Percentiles rank a stretch among this genome's conserved stretches.
Conservation (phyloP, 1,140 invertebrate genomes). For the Phenacoccus solenopsis region DNA sequence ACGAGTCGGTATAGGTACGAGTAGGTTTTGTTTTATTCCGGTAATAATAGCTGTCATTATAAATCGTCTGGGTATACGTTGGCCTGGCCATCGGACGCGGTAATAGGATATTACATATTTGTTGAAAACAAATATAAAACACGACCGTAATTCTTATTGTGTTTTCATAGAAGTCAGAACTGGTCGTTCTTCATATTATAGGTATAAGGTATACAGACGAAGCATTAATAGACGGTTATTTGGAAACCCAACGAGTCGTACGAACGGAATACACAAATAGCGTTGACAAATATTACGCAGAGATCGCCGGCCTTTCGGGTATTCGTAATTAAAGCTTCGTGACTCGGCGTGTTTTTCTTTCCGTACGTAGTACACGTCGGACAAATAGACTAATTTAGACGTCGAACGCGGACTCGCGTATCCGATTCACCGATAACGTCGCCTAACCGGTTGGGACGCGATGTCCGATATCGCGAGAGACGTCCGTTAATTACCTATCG, state of each 20-base stretch:
- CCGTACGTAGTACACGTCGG: too few species aligned
- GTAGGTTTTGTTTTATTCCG: constrained; percentile 1
- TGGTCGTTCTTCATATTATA: too few species aligned
- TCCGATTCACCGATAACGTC: too few species aligned
- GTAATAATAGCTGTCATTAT: constrained; percentile 3
- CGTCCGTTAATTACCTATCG: too few species aligned
- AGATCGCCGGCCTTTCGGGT: neutral
- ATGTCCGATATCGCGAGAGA: too few species aligned
- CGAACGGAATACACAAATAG: too few species aligned
- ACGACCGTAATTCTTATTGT: neutral
- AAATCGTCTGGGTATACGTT: neutral
- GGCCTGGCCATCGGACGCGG: neutral
- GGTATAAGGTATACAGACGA: too few species aligned
- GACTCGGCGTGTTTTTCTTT: too few species aligned
- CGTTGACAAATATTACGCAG: neutral
- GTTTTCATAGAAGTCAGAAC: neutral
- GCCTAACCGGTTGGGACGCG: too few species aligned
- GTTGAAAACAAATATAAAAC: neutral
- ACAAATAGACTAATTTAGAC: constrained; percentile 3
- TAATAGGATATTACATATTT: neutral
- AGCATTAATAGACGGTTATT: neutral
- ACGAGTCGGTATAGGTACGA: neutral
- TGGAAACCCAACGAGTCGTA: neutral
- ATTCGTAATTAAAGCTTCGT: neutral
- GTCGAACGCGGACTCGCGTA: too few species aligned